phyloP scores from a whole-genome alignment of 2,113 vertebrate species.

The Chloropsis cyanopogon region DNA sequence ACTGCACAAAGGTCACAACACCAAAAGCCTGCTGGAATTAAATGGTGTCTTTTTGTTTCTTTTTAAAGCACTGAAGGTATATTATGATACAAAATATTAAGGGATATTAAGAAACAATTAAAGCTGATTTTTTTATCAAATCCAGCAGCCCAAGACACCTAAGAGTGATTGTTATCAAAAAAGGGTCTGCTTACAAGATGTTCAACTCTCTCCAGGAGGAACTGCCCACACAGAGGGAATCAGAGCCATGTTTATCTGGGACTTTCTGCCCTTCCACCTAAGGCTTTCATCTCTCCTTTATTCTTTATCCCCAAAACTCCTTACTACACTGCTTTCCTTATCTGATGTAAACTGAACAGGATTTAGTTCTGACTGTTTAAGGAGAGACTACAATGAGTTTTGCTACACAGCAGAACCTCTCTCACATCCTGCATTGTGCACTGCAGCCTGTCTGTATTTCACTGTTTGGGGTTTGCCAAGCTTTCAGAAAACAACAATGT shows the following conservation, averaged over 20 bases:
- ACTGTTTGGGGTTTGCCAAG: not conserved
- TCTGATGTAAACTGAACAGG: not conserved
- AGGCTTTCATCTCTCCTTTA: not conserved
- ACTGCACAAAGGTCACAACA: not conserved
- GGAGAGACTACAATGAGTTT: not conserved
- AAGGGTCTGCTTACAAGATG: not conserved
- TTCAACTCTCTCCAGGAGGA: not conserved
- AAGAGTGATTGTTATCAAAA: not conserved
- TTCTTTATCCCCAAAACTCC: not conserved
- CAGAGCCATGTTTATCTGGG: not conserved
- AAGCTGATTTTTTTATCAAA: not conserved
- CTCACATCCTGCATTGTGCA: not conserved
- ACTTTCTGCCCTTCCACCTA: not conserved
- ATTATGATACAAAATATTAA: not conserved
- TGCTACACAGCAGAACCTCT: not conserved
- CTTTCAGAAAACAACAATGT: not conserved
- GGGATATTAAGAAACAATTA: not conserved
- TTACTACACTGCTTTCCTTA: not conserved
- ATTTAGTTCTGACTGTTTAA: not conserved
- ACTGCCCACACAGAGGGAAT: not conserved
- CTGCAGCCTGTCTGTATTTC: not conserved
- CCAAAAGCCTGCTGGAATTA: not conserved
- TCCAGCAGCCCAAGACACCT: not conserved
- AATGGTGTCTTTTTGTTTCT: not conserved
- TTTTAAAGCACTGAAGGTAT: not conserved